Evolutionary conservation across 2,113 vertebrate genomes (phyloP).

Genomic region (Tonatia bakeri): DNA sequence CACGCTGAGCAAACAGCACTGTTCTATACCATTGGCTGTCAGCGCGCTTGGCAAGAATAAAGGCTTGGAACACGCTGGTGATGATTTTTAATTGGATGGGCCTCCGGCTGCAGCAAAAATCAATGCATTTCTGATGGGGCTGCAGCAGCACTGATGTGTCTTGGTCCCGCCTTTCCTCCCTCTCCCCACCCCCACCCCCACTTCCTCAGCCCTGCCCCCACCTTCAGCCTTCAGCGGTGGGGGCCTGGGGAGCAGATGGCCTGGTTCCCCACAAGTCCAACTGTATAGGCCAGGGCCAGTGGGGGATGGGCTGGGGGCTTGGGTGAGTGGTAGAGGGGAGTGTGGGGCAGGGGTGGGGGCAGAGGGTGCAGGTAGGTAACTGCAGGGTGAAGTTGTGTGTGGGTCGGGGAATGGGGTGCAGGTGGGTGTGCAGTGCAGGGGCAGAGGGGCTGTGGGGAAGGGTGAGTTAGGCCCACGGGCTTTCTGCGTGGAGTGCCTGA

Average conservation of each 20-base stretch:
- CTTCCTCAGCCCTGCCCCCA: not conserved
- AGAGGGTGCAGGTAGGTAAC: not conserved
- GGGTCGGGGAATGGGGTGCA: too few species aligned
- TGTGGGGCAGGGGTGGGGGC: not conserved
- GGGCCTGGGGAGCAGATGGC: too few species aligned
- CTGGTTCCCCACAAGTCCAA: not conserved
- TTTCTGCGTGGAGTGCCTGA: not conserved
- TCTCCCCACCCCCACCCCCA: not conserved
- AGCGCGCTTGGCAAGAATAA: not conserved
- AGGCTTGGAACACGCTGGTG: not conserved
- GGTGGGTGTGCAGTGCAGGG: rapidly evolving
- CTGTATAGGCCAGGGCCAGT: not conserved
- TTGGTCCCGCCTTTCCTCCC: not conserved
- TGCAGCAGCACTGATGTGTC: not conserved
- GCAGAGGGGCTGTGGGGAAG: rapidly evolving
- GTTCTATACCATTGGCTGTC: not conserved
- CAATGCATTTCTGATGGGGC: not conserved
- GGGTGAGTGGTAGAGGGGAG: too few species aligned
- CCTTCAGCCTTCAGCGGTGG: not conserved
- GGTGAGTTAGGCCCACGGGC: rapidly evolving
- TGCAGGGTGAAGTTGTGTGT: too few species aligned
- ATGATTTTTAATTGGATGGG: conserved; percentile 55
- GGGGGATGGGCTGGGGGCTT: not conserved
- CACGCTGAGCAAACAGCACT: not conserved
- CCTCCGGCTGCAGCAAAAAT: conserved; percentile 53